A percentile compares a stretch with the other conserved stretches of the same genome.
Evolutionary conservation across 2,113 vertebrate genomes (phyloP).

Genomic region (Nicator chloris): DNA sequence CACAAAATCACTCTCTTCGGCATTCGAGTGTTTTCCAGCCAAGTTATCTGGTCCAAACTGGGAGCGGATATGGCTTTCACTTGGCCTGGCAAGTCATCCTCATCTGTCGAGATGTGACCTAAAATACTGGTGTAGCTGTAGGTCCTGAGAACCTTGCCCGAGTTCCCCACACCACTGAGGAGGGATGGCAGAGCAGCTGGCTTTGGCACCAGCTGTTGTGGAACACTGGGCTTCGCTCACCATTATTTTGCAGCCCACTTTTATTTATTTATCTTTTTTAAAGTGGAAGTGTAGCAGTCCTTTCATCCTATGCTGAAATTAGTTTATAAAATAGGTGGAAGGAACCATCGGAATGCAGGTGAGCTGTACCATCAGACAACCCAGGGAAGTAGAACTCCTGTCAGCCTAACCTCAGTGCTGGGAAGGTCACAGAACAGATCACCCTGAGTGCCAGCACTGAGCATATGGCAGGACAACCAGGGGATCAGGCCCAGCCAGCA

Average conservation of each 20-base stretch:
- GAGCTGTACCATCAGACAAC: neutral
- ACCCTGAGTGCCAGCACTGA: too few species aligned
- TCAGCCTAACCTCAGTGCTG: neutral
- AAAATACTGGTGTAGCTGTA: neutral
- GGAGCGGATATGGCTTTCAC: neutral
- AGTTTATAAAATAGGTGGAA: neutral
- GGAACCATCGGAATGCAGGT: neutral
- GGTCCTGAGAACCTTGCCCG: rapidly evolving
- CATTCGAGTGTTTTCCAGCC: neutral
- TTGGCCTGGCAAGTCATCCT: neutral
- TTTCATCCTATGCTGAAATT: neutral
- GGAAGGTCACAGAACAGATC: neutral
- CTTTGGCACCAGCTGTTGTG: neutral
- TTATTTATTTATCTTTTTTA: too few species aligned
- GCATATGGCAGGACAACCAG: neutral
- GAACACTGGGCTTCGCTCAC: rapidly evolving
- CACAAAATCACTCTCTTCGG: neutral
- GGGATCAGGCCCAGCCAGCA: neutral
- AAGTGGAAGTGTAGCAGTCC: neutral
- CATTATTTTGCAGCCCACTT: neutral
- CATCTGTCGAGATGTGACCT: neutral
- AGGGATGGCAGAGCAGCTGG: neutral
- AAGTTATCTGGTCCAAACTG: neutral
- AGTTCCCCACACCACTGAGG: neutral
- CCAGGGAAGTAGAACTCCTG: neutral